Evolutionary conservation across 2,888 invertebrate species (phyloP).

Genomic region (Cartodere bifasciata): DNA sequence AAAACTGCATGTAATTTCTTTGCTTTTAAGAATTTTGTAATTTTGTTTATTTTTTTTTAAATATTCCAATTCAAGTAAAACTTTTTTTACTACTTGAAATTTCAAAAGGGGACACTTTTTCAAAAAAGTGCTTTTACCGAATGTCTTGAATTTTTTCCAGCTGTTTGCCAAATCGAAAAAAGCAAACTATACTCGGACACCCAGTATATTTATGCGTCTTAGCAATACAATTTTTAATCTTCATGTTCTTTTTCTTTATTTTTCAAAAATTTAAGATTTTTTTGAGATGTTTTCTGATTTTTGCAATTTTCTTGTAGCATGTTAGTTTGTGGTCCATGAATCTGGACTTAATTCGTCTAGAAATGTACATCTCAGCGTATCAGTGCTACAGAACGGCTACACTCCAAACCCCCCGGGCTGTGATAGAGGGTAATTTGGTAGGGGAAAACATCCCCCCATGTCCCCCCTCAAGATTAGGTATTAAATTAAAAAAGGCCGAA

Average conservation of each 20-base stretch:
- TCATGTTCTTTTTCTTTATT: slow-evolving; percentile 8
- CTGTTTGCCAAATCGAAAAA: no score
- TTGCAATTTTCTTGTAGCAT: slow-evolving; percentile 36
- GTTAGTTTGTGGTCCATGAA: slow-evolving; percentile 52
- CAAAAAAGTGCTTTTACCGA: no score
- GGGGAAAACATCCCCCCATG: slow-evolving; percentile 16
- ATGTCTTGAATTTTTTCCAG: no score
- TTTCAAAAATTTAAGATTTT: slow-evolving; percentile 10
- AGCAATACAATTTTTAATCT: neutral
- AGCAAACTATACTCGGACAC: no score
- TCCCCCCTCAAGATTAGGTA: slow-evolving; percentile 15
- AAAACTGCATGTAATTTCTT: no score
- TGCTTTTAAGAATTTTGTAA: no score
- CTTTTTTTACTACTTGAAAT: no score
- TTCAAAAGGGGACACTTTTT: no score
- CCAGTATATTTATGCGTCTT: slow-evolving; percentile 1
- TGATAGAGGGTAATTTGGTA: slow-evolving; percentile 56
- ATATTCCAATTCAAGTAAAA: no score
- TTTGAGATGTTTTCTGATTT: slow-evolving; percentile 3
- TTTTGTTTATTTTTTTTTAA: no score
- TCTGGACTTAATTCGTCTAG: slow-evolving; percentile 51
- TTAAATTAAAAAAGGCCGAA: slow-evolving; percentile 15
- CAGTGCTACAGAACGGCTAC: slow-evolving; percentile 70
- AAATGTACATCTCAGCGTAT: slow-evolving; percentile 63
- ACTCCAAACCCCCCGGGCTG: slow-evolving; percentile 55